Evolutionary conservation across 2,888 invertebrate species (phyloP).

Genomic region (Clostera curtula): DNA sequence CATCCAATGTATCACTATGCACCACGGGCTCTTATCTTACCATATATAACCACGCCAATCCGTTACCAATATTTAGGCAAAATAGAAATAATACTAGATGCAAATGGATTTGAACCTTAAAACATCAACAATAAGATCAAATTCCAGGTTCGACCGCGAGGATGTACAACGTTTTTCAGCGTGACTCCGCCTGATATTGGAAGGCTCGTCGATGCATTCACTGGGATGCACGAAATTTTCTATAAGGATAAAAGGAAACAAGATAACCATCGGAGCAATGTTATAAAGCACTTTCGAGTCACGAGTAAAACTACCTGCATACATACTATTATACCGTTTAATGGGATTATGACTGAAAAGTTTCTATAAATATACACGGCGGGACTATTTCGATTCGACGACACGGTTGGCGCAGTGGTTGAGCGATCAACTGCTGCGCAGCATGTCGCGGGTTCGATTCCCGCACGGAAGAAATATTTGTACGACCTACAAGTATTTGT

Average conservation of each 20-base stretch:
- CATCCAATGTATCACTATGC: constrained; percentile 68
- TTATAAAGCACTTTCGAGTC: constrained; percentile 33
- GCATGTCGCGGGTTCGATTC: too few species aligned
- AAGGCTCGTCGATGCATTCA: constrained; percentile 69
- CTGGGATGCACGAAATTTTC: constrained; percentile 72
- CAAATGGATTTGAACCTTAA: constrained; percentile 39
- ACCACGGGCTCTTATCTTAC: constrained; percentile 60
- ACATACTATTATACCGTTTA: too few species aligned
- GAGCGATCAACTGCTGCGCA: too few species aligned
- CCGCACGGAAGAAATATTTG: too few species aligned
- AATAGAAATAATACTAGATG: constrained; percentile 50
- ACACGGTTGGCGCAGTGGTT: too few species aligned
- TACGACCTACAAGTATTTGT: too few species aligned
- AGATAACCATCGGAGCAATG: constrained; percentile 67
- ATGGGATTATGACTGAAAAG: too few species aligned
- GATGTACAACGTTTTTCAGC: constrained; percentile 60
- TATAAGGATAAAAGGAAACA: constrained; percentile 75
- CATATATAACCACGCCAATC: constrained; percentile 61
- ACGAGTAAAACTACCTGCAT: too few species aligned
- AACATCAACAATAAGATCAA: constrained; percentile 24
- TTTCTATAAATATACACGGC: too few species aligned
- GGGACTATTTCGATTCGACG: too few species aligned
- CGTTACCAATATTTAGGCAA: constrained; percentile 72
- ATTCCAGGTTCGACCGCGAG: constrained; percentile 26
- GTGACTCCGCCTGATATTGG: constrained; percentile 71